Conservation (phyloP, 2,113 vertebrate genomes). For the Malurus cyaneus region DNA sequence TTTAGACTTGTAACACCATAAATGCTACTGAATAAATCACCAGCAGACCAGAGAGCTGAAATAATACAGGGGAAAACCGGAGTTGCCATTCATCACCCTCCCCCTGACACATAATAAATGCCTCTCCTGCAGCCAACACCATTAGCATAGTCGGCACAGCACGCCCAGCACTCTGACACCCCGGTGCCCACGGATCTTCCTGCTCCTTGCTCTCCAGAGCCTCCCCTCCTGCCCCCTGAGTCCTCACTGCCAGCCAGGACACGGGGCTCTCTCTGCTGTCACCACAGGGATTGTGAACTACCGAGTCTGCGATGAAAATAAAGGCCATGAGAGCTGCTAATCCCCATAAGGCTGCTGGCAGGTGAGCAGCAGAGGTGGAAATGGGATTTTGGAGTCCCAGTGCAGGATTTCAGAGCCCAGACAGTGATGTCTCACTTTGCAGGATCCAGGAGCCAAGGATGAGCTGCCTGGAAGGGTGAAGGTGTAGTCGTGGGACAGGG, state of each 20-base stretch:
- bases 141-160: background rate
- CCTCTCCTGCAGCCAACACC: background rate
- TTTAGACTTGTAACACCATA: conserved; percentile 27
- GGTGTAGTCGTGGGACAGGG: rapidly evolving
- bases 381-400: background rate
- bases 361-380: background rate
- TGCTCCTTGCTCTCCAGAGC: background rate
- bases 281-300: rapidly evolving
- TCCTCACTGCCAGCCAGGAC: background rate
- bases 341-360: background rate
- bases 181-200: background rate
- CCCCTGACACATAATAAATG: conserved; percentile 22
- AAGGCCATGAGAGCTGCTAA: background rate
- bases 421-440: background rate
- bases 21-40: conserved; percentile 45
- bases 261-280: background rate
- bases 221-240: background rate
- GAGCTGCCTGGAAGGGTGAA: background rate
- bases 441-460: background rate
- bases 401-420: background rate
- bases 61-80: conserved; percentile 4
- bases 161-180: background rate
- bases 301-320: background rate
- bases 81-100: conserved; percentile 26
- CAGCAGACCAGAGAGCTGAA: conserved; percentile 14